A percentile compares a stretch with the other conserved stretches of the same genome.
These are phyloP conservation scores for Phyllotis vaccarum DNA, from an alignment of 2,797 vertebrate genomes.

Conservation along the genomic window DNA sequence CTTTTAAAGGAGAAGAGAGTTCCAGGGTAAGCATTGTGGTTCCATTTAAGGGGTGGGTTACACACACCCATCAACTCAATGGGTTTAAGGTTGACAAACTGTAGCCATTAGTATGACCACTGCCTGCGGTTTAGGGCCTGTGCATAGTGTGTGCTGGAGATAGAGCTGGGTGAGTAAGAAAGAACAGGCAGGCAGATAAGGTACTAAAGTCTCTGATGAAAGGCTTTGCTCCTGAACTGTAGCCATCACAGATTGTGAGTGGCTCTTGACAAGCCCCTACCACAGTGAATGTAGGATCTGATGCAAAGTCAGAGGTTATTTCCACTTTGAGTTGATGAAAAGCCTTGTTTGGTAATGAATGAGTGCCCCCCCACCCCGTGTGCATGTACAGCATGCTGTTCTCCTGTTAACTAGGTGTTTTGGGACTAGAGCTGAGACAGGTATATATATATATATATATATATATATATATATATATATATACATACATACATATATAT, in stretches of 20 bases:
- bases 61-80: background rate
- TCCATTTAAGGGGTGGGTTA: background rate
- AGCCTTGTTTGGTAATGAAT: slow-evolving; percentile 58
- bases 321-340: slow-evolving; percentile 53
- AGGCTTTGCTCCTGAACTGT: background rate
- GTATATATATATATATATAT: too few relatives aligned
- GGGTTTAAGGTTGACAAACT: background rate
- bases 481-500: too few relatives aligned
- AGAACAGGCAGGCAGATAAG: background rate
- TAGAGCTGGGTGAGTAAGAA: too few relatives aligned
- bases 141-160: background rate
- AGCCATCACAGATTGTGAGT: background rate
- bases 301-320: background rate
- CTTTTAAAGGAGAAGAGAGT: background rate
- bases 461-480: too few relatives aligned
- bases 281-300: slow-evolving; percentile 55
- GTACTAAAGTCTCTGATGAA: background rate
- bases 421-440: background rate
- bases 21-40: background rate
- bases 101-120: background rate
- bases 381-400: slow-evolving; percentile 65
- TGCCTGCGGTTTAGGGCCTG: background rate
- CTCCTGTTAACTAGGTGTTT: background rate
- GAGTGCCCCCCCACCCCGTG: slow-evolving; percentile 24
- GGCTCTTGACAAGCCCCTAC: background rate